Percentiles rank a stretch among this genome's conserved stretches.
phyloP scores from a whole-genome alignment of 2,797 vertebrate species.

The Sebastes elongatus region DNA sequence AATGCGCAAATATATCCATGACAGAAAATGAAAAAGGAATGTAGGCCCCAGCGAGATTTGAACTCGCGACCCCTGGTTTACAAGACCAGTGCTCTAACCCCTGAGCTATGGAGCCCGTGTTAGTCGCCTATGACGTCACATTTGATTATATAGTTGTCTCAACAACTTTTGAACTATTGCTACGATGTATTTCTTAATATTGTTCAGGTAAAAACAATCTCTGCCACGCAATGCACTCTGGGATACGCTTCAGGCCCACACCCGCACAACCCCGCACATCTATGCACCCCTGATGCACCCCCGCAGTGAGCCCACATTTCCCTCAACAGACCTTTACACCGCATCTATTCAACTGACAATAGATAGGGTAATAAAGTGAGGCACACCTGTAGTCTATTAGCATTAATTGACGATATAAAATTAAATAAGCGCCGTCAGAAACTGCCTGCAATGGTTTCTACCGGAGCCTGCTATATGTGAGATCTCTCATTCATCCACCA shows the following conservation, averaged over 20 bases:
- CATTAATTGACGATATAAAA: not conserved
- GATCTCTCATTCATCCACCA: not conserved
- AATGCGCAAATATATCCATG: not conserved
- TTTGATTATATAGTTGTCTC: accelerated
- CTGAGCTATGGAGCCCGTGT: constrained; percentile 74
- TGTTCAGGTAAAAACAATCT: not conserved
- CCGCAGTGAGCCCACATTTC: too few species aligned
- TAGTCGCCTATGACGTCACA: accelerated
- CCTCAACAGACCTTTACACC: not conserved
- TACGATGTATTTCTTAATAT: too few species aligned
- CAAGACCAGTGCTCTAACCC: constrained; percentile 83
- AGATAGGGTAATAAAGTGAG: not conserved
- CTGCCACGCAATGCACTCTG: not conserved
- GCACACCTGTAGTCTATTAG: not conserved
- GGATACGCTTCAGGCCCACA: too few species aligned
- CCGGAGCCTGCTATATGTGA: not conserved
- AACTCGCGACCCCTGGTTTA: constrained; percentile 84
- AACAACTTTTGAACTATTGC: not conserved
- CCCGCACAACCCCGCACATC: too few species aligned
- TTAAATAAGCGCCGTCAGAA: not conserved
- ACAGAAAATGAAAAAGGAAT: not conserved
- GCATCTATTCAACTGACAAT: not conserved
- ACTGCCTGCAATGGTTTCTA: not conserved
- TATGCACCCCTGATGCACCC: too few species aligned
- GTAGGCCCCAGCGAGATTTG: constrained; percentile 84